Evolutionary conservation across 1,140 invertebrate genomes (phyloP), one percentile per base, ranked within the genome.

Genomic region (Nasonia giraulti): DNA sequence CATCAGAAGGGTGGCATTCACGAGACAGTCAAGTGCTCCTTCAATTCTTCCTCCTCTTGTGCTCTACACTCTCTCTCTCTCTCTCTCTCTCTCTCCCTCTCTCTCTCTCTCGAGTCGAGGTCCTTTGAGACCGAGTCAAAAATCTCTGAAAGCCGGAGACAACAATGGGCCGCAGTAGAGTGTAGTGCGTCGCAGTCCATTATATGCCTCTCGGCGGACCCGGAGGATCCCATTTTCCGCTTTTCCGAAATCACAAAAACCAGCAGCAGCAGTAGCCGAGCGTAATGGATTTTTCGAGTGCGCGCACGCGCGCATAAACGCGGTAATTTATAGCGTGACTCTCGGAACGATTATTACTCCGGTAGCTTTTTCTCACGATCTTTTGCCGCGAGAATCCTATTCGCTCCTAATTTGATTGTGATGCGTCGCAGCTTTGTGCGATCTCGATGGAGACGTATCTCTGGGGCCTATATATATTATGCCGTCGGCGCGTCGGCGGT

Each of bases 241-340:
- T 87, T 90, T 90, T 90, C 87, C 81, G 83, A 85, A 90, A 88
- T 88, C 87, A 89, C 88, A 88, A 88, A 88, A 40, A 89, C 88
- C 86, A 86, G 85, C 86, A 83, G 40, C 7, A 44, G 40, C 40
- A 44, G 40, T 8, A 44, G 68, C 68, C 68, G 27, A 31, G 68
- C 68, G 68, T 27, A 71, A 33, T 71, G 68, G 68, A 71, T 62
- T 62, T 62, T 62, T 62, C 80, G 86, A 87, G 82, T 84, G 86
- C 71, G 85, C 74, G 31, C 86, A 85, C 79, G 83, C 50, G 17
- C 50, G 17, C 23, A 6, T 5, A 50, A 44, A 81, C 85, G 83
- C 80, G 14, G 86, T 89, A 88, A 90, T 89, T 90, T 90, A 90
- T 87, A 87, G 86, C 80, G 68, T 80, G 80, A 84, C 62, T 84